phyloP scores from a whole-genome alignment of 2,113 vertebrate species.

The Pseudolaguvia tuberculata region DNA sequence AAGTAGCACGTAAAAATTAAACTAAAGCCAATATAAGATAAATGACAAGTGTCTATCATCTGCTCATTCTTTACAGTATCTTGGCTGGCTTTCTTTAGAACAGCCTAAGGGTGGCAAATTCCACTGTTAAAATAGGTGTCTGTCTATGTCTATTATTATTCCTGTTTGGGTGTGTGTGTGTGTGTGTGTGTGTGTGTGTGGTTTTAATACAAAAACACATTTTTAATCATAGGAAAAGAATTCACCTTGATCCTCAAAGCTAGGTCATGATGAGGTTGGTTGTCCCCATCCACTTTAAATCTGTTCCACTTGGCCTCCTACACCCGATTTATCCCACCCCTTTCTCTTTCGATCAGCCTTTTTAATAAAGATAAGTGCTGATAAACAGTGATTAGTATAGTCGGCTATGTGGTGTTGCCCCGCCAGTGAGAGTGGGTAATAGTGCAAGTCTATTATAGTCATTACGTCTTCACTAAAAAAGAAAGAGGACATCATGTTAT shows the following conservation, averaged over 20 bases:
- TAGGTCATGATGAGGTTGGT: not conserved
- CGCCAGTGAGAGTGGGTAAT: slow-evolving; percentile 45
- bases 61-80: not conserved
- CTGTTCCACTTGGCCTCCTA: slow-evolving; percentile 19
- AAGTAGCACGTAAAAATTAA: not conserved
- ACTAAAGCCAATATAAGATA: not conserved
- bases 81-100: slow-evolving; percentile 20
- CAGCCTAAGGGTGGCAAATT: slow-evolving; percentile 44
- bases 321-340: slow-evolving; percentile 6
- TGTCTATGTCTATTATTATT: no score
- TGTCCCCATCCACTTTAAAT: slow-evolving; percentile 26
- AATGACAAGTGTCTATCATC: not conserved
- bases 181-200: not conserved
- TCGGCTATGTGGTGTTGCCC: slow-evolving; percentile 41
- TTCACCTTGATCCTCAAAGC: slow-evolving; percentile 32
- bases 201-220: slow-evolving; percentile 4
- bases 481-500: slow-evolving; percentile 62
- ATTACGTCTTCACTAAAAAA: slow-evolving; percentile 42
- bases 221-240: slow-evolving; percentile 17
- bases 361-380: slow-evolving; percentile 60
- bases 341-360: slow-evolving; percentile 14
- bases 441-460: slow-evolving; percentile 52
- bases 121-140: slow-evolving; percentile 30
- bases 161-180: not conserved
- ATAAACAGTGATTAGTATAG: slow-evolving; percentile 50